phyloP scores from a whole-genome alignment of 2,113 vertebrate genomes.

The Dasypus novemcinctus region DNA sequence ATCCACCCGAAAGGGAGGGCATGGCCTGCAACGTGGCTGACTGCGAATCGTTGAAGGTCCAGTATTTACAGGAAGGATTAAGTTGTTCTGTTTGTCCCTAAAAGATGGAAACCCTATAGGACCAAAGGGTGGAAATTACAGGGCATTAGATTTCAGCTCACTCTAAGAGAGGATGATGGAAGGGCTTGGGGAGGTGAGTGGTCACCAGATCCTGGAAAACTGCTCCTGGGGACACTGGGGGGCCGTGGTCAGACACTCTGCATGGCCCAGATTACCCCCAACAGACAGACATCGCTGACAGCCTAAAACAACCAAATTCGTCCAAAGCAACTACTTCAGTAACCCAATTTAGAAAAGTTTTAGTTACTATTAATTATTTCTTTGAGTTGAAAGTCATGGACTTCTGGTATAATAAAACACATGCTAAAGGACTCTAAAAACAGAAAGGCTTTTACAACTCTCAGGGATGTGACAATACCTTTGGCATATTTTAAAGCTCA shows the following conservation, averaged over 20 bases:
- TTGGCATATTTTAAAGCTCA: background rate
- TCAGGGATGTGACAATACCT: background rate
- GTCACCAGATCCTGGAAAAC: background rate
- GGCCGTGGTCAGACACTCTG: background rate
- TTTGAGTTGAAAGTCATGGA: background rate
- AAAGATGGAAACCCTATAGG: background rate
- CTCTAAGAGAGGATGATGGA: background rate
- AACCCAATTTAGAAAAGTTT: background rate
- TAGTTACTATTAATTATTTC: too few species aligned
- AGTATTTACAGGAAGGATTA: background rate
- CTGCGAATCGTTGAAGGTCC: background rate
- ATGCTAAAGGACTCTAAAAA: background rate
- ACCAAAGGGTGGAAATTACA: background rate
- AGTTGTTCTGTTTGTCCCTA: background rate
- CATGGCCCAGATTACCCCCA: rapidly evolving
- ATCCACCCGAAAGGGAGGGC: background rate
- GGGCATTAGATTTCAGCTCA: background rate
- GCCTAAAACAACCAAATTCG: background rate
- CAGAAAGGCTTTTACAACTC: background rate
- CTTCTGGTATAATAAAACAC: background rate
- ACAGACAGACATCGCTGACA: background rate
- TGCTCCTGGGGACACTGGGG: rapidly evolving
- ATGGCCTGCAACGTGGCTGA: background rate
- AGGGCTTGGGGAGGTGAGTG: background rate
- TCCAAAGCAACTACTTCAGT: background rate